A percentile compares a stretch with the other conserved stretches of the same genome.
These are phyloP conservation scores for Aplocera efformata DNA, from an alignment of 2,888 invertebrate genomes.

Conservation along the genomic window DNA sequence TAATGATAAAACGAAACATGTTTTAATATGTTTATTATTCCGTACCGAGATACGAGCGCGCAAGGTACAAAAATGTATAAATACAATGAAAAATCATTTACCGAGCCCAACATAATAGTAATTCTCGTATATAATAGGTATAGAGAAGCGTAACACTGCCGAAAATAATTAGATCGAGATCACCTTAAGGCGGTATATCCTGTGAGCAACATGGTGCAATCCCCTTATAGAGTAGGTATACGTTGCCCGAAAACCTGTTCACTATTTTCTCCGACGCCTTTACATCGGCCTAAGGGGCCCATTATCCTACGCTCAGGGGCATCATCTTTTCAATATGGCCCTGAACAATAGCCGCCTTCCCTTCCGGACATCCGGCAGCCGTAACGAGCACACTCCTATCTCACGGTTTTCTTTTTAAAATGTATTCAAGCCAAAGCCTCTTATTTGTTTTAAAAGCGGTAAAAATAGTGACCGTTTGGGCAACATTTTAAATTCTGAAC, in stretches of 20 bases:
- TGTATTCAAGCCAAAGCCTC: constrained; percentile 23
- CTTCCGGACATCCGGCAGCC: constrained; percentile 62
- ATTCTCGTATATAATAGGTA: neutral
- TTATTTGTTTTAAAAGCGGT: constrained; percentile 9
- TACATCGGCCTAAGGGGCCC: constrained; percentile 36
- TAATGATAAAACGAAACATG: no score
- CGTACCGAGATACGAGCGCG: no score
- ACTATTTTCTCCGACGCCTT: constrained; percentile 43
- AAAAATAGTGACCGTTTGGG: neutral
- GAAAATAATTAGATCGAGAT: constrained; percentile 11
- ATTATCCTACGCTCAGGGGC: constrained; percentile 60
- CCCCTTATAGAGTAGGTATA: constrained; percentile 22
- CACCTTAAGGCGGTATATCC: constrained; percentile 5
- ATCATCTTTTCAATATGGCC: constrained; percentile 73
- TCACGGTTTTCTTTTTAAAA: constrained; percentile 46
- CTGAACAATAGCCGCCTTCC: constrained; percentile 66
- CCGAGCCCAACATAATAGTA: no score
- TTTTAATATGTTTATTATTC: no score
- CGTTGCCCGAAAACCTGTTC: constrained; percentile 36
- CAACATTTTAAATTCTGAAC: neutral
- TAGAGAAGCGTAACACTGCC: neutral
- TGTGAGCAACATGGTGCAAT: constrained; percentile 9
- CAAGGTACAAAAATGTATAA: no score
- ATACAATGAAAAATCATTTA: no score
- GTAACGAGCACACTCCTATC: constrained; percentile 61